Base-by-base conservation (phyloP, 2,113 vertebrate genomes). In the Spilogale gracilis region DNA sequence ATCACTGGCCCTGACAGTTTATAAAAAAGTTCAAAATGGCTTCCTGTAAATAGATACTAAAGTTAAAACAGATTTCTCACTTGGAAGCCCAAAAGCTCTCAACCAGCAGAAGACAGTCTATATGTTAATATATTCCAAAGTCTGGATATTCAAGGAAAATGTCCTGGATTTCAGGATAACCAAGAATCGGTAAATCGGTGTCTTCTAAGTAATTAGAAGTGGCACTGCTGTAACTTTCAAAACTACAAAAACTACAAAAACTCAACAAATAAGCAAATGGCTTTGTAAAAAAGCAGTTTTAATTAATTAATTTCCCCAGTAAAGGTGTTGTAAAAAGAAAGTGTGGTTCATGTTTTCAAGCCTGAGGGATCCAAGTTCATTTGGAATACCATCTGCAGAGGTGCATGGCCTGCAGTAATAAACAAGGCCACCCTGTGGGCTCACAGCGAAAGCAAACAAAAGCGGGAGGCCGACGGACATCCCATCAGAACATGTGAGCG, bases 261-360 rank as follows among this genome's bases (percentile, higher is more conserved):
- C 63, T 73, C 38, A 38, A 79, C 54, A 67, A 61, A 87, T 60
- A 76, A 76, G 13, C 14, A 86, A 86, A 79, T 12, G 30, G 30
- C 17, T 92, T 54, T 87, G 23, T 56, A 87, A 43, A 88, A 83
- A 74, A 92, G 10, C 6, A 56, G 23, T 56, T 91, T 86, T 79
- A 67, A 84, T 82, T 1, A 30, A 27, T 63, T 2, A 30, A 32
- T 63, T 83, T 94, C 8, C n/a, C 50, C 16, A 90, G 38, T 92
- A 90, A 84, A 93, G 78, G 5, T 84, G 6, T 93, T 83, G 52
- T 79, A 80, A 83, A 91, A 81, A 95, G 20, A 60, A 94, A 94
- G 25, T 76, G n/a, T 92, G 38, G 30, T 73, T 48, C 6, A 20
- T 6, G 12, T 73, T 85, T 58, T 94, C 87, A 78, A 93, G 69